phyloP scores from a whole-genome alignment of 2,888 invertebrate species.

The Dusona sp. region DNA sequence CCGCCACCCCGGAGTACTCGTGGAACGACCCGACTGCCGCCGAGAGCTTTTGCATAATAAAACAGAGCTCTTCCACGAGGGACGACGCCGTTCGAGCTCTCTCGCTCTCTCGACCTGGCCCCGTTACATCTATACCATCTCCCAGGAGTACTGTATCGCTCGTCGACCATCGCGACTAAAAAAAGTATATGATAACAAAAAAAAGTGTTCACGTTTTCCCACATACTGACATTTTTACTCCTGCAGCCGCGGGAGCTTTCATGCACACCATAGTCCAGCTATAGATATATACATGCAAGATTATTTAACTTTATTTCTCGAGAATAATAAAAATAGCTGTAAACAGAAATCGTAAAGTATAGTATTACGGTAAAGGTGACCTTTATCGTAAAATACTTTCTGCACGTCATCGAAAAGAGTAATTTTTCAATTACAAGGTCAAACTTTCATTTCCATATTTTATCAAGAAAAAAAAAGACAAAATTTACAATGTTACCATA shows the following conservation, averaged over 20 bases:
- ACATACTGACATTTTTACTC: constrained; percentile 49
- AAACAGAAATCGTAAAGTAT: background rate
- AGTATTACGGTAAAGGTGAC: background rate
- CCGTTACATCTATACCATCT: constrained; percentile 53
- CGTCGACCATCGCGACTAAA: constrained; percentile 55
- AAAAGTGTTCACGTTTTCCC: constrained; percentile 42
- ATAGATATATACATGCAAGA: constrained; percentile 29
- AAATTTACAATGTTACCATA: background rate
- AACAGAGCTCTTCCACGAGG: constrained; percentile 79
- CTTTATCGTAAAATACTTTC: background rate
- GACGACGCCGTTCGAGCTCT: constrained; percentile 70
- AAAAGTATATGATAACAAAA: constrained; percentile 33
- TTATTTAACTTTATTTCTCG: constrained; percentile 47
- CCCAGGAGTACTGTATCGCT: constrained; percentile 63
- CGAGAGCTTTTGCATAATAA: constrained; percentile 85
- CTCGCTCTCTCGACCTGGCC: constrained; percentile 69
- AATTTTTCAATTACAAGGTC: background rate
- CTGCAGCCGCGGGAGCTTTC: constrained; percentile 28
- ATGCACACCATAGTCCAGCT: constrained; percentile 1
- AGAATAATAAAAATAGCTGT: constrained; percentile 27
- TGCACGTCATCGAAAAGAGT: background rate
- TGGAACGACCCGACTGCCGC: constrained; percentile 83
- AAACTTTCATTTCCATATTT: background rate
- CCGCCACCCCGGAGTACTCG: constrained; percentile 75
- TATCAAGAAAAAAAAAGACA: background rate